phyloP scores from a whole-genome alignment of 2,797 vertebrate genomes.

The Silurus lanzhouensis region DNA sequence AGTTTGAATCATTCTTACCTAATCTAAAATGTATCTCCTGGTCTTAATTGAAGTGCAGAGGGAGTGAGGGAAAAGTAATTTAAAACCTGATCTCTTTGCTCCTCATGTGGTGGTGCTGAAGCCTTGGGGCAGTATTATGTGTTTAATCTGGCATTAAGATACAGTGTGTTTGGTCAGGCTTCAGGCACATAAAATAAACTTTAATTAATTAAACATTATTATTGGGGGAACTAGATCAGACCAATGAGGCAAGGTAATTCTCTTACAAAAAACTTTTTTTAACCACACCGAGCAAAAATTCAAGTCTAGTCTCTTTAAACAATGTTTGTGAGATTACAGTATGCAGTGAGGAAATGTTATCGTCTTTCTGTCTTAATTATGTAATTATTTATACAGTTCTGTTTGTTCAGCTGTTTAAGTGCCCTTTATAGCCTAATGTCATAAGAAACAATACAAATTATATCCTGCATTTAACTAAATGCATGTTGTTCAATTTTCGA shows the following conservation, averaged over 20 bases:
- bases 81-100: conserved; percentile 38
- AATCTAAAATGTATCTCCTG: conserved; percentile 51
- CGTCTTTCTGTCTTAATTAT: not conserved
- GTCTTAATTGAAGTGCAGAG: conserved; percentile 43
- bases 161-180: conserved; percentile 9
- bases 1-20: conserved; percentile 31
- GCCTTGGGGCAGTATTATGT: conserved; percentile 9
- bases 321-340: not conserved
- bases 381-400: not conserved
- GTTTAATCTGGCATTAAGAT: conserved; percentile 17
- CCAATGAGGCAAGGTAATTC: not conserved
- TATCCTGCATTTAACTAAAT: not conserved
- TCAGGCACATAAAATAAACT: conserved; percentile 7
- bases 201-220: conserved; percentile 15
- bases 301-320: not conserved
- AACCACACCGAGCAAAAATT: not conserved
- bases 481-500: not conserved
- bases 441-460: not conserved
- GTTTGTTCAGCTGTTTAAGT: not conserved
- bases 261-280: not conserved
- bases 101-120: conserved; percentile 9
- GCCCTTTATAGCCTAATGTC: not conserved
- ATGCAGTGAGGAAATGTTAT: not conserved
- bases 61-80: conserved; percentile 32
- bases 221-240: not conserved